These are phyloP conservation scores for Mylabris sibirica DNA, from an alignment of 2,888 invertebrate genomes.

Conservation along the genomic window DNA sequence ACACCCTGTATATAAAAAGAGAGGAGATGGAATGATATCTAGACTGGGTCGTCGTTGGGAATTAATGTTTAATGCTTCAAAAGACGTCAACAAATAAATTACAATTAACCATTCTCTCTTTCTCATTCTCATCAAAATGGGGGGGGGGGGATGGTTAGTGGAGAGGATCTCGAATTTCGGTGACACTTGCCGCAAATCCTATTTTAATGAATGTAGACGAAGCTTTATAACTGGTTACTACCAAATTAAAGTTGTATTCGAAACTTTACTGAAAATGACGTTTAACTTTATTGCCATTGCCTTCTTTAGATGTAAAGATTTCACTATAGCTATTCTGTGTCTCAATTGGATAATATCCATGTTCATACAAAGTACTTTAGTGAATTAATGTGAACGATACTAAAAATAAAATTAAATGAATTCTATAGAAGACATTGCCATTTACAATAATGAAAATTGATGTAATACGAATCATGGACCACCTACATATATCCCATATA, in stretches of 20 bases:
- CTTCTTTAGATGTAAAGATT: constrained; percentile 13
- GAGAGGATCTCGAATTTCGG: constrained; percentile 30
- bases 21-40: background rate
- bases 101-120: constrained; percentile 29
- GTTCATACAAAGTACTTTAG: constrained; percentile 1
- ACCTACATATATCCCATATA: background rate
- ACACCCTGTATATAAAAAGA: too few species aligned
- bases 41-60: background rate
- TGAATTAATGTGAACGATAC: constrained; percentile 1
- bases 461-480: background rate
- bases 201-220: constrained; percentile 38
- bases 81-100: constrained; percentile 23
- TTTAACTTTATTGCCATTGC: constrained; percentile 36
- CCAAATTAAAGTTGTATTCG: constrained; percentile 39
- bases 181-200: constrained; percentile 38
- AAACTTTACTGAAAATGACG: constrained; percentile 37
- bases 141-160: too few species aligned
- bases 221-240: constrained; percentile 36
- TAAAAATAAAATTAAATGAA: constrained; percentile 10
- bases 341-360: constrained; percentile 13
- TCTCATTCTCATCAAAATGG: constrained; percentile 25
- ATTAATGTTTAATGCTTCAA: constrained; percentile 10
- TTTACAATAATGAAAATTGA: background rate
- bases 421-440: background rate
- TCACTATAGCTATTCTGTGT: background rate